A percentile compares a stretch with the other conserved stretches of the same genome.
phyloP scores from a whole-genome alignment of 2,888 invertebrate genomes.

The Drosophila quinaria region DNA sequence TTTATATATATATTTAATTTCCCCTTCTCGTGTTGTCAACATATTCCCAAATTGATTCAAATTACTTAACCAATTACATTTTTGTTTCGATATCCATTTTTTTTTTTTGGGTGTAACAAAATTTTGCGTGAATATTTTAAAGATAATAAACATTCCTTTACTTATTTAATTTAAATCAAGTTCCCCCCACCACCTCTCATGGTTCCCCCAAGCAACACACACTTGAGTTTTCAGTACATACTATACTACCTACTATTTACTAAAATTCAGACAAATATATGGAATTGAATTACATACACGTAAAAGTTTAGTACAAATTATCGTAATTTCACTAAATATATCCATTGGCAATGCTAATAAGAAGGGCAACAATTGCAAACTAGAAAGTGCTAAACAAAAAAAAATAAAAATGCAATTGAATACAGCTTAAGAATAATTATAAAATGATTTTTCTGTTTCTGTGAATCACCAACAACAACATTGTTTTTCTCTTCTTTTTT shows the following conservation, averaged over 20 bases:
- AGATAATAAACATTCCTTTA: constrained; percentile 2
- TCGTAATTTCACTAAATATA: constrained; percentile 20
- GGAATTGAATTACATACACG: constrained; percentile 27
- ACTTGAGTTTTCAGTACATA: constrained; percentile 43
- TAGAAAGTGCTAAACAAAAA: constrained; percentile 25
- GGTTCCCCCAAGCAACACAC: constrained; percentile 46
- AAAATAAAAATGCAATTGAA: constrained; percentile 55
- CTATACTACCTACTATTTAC: constrained; percentile 38
- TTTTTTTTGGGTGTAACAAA: constrained; percentile 84
- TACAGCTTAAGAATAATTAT: constrained; percentile 79
- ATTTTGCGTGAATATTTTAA: constrained; percentile 66
- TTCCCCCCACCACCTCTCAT: constrained; percentile 28
- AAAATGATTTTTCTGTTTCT: constrained; percentile 84
- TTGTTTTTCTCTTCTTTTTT: constrained; percentile 85
- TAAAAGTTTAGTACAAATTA: constrained; percentile 2
- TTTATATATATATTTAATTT: constrained; percentile 6
- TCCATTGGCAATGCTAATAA: constrained; percentile 56
- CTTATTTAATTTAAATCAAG: constrained; percentile 25
- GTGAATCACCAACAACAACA: constrained; percentile 86
- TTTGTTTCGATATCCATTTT: constrained; percentile 24
- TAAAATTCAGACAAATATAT: constrained; percentile 37
- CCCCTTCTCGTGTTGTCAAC: constrained; percentile 36
- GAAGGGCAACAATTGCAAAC: constrained; percentile 34
- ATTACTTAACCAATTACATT: constrained; percentile 15
- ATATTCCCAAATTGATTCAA: constrained; percentile 25